These are phyloP conservation scores for Sebastes diploproa DNA, from an alignment of 2,797 vertebrate species.

Conservation along the genomic window DNA sequence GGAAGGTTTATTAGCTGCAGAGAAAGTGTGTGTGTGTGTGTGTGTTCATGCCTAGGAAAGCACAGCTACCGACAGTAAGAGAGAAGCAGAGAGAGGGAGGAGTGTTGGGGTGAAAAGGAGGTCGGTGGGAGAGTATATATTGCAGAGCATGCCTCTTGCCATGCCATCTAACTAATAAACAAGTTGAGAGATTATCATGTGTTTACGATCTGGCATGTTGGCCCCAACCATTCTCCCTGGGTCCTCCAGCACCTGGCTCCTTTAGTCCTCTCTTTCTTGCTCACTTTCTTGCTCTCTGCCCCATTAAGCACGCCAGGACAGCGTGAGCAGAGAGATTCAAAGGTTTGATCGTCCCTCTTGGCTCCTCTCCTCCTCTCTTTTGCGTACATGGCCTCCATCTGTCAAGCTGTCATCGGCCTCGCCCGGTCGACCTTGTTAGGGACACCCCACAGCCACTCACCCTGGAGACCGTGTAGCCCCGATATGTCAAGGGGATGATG, in stretches of 20 bases:
- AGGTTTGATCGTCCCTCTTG: slow-evolving; percentile 32
- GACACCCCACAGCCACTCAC: slow-evolving; percentile 11
- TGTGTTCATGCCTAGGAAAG: not conserved
- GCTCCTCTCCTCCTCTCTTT: slow-evolving; percentile 40
- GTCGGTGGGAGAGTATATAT: not conserved
- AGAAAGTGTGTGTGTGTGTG: not conserved
- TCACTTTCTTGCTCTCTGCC: not conserved
- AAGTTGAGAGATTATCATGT: slow-evolving; percentile 75
- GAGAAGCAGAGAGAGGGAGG: not conserved
- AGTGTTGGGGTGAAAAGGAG: slow-evolving; percentile 28
- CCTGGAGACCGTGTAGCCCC: slow-evolving; percentile 39
- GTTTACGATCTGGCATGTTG: slow-evolving; percentile 80
- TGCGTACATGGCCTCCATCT: slow-evolving; percentile 62
- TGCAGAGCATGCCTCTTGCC: slow-evolving; percentile 36
- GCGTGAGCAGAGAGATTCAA: slow-evolving; percentile 8
- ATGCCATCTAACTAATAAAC: slow-evolving; percentile 76
- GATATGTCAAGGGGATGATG: slow-evolving; percentile 75
- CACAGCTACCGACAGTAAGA: not conserved
- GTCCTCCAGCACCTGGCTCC: slow-evolving; percentile 9
- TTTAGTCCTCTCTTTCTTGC: slow-evolving; percentile 2
- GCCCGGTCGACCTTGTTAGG: slow-evolving; percentile 71
- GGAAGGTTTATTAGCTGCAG: not conserved
- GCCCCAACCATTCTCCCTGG: slow-evolving; percentile 28
- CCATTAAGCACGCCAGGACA: not conserved
- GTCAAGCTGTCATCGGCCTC: slow-evolving; percentile 76